These are phyloP conservation scores for Archips xylosteana DNA, from an alignment of 2,888 invertebrate species.

Conservation along the genomic window DNA sequence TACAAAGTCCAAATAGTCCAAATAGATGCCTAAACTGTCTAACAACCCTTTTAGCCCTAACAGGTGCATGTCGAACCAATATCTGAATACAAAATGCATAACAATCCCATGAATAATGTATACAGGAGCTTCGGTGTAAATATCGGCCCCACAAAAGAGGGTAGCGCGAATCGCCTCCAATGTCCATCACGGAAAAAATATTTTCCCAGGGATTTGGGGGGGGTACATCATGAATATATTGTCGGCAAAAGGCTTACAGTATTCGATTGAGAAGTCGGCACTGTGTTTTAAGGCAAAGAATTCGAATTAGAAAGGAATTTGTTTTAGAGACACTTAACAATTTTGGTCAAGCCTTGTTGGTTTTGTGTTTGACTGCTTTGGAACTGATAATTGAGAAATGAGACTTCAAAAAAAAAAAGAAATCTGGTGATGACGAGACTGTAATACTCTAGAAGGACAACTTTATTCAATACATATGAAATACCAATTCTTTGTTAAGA, in stretches of 20 bases:
- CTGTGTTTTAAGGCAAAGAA: conserved; percentile 7
- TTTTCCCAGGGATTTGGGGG: conserved; percentile 49
- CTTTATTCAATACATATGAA: no score
- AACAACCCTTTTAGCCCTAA: conserved; percentile 20
- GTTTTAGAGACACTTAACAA: background rate
- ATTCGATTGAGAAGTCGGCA: conserved; percentile 55
- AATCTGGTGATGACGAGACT: no score
- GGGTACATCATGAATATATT: conserved; percentile 66
- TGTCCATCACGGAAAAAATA: conserved; percentile 53
- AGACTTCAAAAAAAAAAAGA: no score
- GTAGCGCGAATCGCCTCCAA: conserved; percentile 47
- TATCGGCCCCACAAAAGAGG: conserved; percentile 48
- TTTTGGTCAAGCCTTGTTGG: background rate
- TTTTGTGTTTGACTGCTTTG: background rate
- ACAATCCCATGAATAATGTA: conserved; percentile 51
- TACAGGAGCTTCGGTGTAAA: conserved; percentile 48
- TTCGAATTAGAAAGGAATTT: conserved; percentile 1
- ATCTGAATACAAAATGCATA: conserved; percentile 45
- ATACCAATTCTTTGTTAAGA: background rate
- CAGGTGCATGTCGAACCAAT: conserved; percentile 35
- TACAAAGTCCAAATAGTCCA: background rate
- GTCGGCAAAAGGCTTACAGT: conserved; percentile 54
- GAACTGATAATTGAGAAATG: background rate
- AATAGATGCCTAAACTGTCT: background rate
- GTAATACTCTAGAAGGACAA: no score